phyloP scores from a whole-genome alignment of 1,140 invertebrate species.

The Bombus pascuorum region DNA sequence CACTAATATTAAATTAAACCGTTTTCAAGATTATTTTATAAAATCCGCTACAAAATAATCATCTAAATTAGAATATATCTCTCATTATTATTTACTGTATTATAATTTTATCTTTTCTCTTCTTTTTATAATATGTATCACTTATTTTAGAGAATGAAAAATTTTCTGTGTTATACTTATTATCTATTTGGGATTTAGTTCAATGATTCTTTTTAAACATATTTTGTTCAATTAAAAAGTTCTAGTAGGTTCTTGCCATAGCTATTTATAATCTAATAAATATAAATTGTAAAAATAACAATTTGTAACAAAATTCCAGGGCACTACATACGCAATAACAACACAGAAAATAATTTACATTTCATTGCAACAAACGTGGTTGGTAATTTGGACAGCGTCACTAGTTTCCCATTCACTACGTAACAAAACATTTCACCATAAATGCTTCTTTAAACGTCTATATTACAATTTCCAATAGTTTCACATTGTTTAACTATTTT shows the following conservation, averaged over 20 bases:
- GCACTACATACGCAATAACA: constrained; percentile 42
- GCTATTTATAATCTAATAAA: too few species aligned
- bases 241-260: background rate
- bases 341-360: constrained; percentile 60
- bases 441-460: constrained; percentile 19
- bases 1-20: background rate
- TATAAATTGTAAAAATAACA: constrained; percentile 4
- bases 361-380: constrained; percentile 55
- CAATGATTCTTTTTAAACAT: background rate
- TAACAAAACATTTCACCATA: constrained; percentile 44
- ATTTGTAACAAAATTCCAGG: constrained; percentile 23
- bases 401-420: constrained; percentile 46
- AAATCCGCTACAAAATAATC: background rate
- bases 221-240: background rate
- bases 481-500: constrained; percentile 50
- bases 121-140: background rate
- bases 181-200: background rate
- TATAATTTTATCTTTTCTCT: background rate
- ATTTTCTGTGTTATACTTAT: constrained; percentile 8
- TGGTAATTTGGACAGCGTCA: constrained; percentile 46
- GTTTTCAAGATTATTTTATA: background rate
- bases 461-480: background rate
- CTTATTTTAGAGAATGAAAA: background rate
- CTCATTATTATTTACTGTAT: background rate
- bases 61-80: background rate